These are phyloP conservation scores for Hiodon tergisus DNA, from an alignment of 2,113 vertebrate genomes.

Conservation along the genomic window DNA sequence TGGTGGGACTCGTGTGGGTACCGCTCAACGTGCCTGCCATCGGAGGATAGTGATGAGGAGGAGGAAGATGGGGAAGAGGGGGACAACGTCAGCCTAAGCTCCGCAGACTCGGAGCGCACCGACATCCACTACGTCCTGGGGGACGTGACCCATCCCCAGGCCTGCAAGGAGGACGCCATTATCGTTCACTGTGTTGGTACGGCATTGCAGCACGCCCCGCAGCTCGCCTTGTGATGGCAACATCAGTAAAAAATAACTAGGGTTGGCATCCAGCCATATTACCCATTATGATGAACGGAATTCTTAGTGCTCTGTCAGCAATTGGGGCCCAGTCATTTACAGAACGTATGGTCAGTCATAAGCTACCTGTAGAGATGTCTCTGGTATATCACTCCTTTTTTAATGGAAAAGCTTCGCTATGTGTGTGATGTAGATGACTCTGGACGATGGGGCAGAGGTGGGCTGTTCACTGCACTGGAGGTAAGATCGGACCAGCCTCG, in stretches of 20 bases:
- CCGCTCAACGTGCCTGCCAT: constrained; percentile 68
- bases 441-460: constrained; percentile 81
- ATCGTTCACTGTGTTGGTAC: constrained; percentile 86
- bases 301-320: too few relatives aligned
- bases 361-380: neutral
- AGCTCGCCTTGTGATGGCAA: neutral
- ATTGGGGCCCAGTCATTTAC: too few relatives aligned
- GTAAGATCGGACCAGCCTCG: constrained; percentile 73
- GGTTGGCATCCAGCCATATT: too few relatives aligned
- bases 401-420: constrained; percentile 1
- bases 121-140: constrained; percentile 75
- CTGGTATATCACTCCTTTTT: constrained; percentile 1
- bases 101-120: constrained; percentile 50
- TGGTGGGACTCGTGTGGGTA: constrained; percentile 83
- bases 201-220: constrained; percentile 9
- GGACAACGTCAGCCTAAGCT: constrained; percentile 43
- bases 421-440: constrained; percentile 74
- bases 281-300: too few relatives aligned
- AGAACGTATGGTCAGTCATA: neutral
- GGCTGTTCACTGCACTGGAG: constrained; percentile 84
- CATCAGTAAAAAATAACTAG: neutral
- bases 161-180: constrained; percentile 68
- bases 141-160: constrained; percentile 81
- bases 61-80: constrained; percentile 48
- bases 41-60: constrained; percentile 66